Evolutionary conservation across 23 tunicate genomes (phyloP).

Genomic region (Halocynthia roretzi): DNA sequence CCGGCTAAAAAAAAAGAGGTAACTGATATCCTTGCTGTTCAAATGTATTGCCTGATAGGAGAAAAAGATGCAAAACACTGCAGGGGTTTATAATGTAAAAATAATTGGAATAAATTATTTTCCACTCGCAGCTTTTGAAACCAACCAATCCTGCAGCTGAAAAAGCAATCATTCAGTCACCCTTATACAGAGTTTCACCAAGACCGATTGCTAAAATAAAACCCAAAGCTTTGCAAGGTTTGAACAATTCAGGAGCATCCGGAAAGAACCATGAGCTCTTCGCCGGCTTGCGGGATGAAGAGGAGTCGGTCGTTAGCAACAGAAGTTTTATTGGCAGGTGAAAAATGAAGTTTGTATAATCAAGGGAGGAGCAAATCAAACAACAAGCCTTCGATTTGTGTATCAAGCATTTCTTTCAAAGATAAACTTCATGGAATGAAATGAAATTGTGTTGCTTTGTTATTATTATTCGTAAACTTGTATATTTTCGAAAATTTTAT

Average conservation of each 20-base stretch:
- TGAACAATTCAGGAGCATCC: conserved; percentile 13
- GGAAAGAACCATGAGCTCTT: conserved; percentile 63
- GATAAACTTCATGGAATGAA: too few species aligned
- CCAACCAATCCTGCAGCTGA: conserved; percentile 90
- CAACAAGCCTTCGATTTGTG: too few species aligned
- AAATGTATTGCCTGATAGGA: too few species aligned
- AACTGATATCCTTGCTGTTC: neutral
- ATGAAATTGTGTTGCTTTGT: too few species aligned
- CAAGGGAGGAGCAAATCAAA: too few species aligned
- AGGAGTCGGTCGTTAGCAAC: conserved; percentile 51
- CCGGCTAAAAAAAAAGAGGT: conserved; percentile 73
- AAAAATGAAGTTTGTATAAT: too few species aligned
- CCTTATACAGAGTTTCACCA: conserved; percentile 57
- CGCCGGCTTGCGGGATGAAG: conserved; percentile 75
- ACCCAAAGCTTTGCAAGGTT: conserved; percentile 46
- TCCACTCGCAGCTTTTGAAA: conserved; percentile 31
- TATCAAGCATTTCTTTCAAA: too few species aligned
- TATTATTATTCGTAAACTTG: too few species aligned
- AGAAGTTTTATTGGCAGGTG: conserved; percentile 78
- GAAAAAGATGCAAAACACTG: too few species aligned
- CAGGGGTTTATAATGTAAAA: too few species aligned
- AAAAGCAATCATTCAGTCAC: conserved; percentile 77
- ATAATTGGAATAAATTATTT: neutral
- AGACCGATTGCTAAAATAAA: conserved; percentile 37
- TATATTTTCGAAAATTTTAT: neutral